Evolutionary conservation across 2,113 vertebrate species (phyloP).

Genomic region (Solenodon paradoxus): DNA sequence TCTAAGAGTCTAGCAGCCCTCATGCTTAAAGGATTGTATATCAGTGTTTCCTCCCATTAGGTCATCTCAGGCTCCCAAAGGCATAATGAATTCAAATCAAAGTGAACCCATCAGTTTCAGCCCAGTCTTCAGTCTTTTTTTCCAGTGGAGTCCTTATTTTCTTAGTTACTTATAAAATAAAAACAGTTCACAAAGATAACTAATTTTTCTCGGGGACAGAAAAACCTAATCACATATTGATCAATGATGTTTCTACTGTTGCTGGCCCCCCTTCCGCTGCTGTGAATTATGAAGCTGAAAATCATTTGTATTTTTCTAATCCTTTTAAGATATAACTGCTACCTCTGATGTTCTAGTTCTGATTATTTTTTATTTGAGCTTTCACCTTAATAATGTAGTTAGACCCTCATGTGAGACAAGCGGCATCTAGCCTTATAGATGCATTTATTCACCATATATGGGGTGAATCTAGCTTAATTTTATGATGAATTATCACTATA

Average conservation of each 20-base stretch:
- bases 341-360: neutral
- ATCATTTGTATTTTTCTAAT: neutral
- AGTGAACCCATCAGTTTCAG: neutral
- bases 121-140: neutral
- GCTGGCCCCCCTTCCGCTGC: fast-evolving
- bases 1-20: neutral
- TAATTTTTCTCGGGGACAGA: neutral
- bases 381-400: neutral
- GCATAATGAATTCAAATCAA: neutral
- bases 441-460: neutral
- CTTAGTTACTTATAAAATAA: neutral
- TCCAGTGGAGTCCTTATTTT: neutral
- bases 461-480: neutral
- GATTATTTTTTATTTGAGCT: neutral
- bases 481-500: neutral
- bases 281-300: neutral
- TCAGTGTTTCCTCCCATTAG: neutral
- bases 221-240: neutral
- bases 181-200: neutral
- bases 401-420: neutral
- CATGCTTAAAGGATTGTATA: neutral
- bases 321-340: neutral
- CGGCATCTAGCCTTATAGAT: neutral
- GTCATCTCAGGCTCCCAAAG: neutral
- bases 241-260: neutral